Evolutionary conservation across 2,797 vertebrate genomes (phyloP), one percentile per base, ranked within the genome.

Genomic region (Sebastes oblongus): DNA sequence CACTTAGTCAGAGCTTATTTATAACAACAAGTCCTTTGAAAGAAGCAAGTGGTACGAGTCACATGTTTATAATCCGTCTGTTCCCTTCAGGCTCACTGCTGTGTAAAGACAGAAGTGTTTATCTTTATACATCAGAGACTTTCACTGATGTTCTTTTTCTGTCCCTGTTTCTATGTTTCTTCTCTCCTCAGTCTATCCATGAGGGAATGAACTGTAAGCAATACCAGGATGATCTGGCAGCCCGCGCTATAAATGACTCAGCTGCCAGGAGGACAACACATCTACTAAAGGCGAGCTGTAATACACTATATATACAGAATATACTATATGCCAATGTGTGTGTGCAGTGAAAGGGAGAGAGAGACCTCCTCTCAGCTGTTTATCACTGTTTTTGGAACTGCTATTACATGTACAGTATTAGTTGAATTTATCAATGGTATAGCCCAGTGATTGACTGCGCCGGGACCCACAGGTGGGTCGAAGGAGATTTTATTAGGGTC

Each of bases 141-240:
- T 77, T 54, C n/a, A 39, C 20, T 50, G 27, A 56, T 3, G 8
- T 58, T 39, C 1, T 79, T 32, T 86, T 36, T 65, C 5, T 77
- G 22, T 25, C 24, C 20, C 30, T 62, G 1, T 75, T 16, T 39
- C 56, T 52, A 6, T 72, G 30, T 25, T 46, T 29, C 29, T 6
- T 77, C 69, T 69, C 25, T 59, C 11, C 14, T 50, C 80, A 97
- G 97, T 93, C 96, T 34, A 97, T 97, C 81, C 97, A 97, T 30
- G 95, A 96, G 80, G 96, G 96, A 54, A 96, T 95, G 96, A 95
- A 96, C 89, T 97, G 97, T 86, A 96, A 95, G 52, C 96, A 97
- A 84, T 97, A 97, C 88, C 97, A 97, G 91, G 97, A 97, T 2
- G 96, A 97, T 59, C 92, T 97, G 7, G 91, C 90, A 25, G 87